A percentile compares a stretch with the other conserved stretches of the same genome.
Evolutionary conservation across 2,113 vertebrate genomes (phyloP).

Genomic region (Clarias batrachus): DNA sequence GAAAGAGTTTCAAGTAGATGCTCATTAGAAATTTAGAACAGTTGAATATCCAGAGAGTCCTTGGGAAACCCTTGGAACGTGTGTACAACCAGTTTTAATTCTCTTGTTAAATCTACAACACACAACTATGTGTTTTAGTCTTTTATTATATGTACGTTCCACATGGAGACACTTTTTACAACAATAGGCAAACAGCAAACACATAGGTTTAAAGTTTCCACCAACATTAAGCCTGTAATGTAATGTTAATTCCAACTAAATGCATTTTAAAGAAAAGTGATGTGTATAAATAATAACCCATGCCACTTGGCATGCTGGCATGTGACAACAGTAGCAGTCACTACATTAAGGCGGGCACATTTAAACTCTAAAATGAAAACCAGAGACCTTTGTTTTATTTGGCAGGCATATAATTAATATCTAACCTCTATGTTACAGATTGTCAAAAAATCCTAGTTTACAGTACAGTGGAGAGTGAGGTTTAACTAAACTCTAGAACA

Average conservation of each 20-base stretch:
- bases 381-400: neutral
- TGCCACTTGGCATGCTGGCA: no score
- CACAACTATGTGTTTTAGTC: neutral
- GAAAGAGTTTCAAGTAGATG: neutral
- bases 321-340: neutral
- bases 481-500: neutral
- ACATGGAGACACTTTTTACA: neutral
- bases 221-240: no score
- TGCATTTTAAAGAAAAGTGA: no score
- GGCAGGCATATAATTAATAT: neutral
- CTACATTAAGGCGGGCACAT: neutral
- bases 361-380: neutral
- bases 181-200: neutral
- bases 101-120: neutral
- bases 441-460: neutral
- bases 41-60: neutral
- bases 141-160: neutral
- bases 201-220: no score
- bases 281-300: no score
- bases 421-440: neutral
- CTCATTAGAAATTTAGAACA: neutral
- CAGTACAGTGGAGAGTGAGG: neutral
- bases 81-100: neutral
- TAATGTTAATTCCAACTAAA: no score
- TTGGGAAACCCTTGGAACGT: neutral